Percentiles rank a stretch among this genome's conserved stretches.
Evolutionary conservation across 53 echinoderm and acorn worm species (phyloP).

Genomic region (Mesocentrotus franciscanus): DNA sequence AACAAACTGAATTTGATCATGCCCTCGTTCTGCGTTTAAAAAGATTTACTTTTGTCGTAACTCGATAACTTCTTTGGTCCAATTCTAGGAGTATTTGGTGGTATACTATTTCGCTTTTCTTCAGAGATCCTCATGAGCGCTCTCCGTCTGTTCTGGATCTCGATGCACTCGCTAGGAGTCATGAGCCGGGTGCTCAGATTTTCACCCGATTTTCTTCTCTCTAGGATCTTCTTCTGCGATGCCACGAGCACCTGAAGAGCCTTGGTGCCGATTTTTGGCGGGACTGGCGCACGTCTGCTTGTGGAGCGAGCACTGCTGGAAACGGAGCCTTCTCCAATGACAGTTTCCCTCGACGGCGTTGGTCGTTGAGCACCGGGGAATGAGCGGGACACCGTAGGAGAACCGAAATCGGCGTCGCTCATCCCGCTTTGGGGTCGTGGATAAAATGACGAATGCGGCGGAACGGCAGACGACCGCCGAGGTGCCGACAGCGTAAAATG

Average conservation of each 20-base stretch:
- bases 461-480: conserved; percentile 2
- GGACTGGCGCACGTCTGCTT: neutral
- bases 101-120: neutral
- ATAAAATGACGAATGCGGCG: conserved; percentile 9
- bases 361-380: conserved; percentile 41
- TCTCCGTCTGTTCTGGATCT: conserved; percentile 80
- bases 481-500: neutral
- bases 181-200: conserved; percentile 68
- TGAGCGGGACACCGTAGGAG: neutral
- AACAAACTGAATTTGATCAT: neutral
- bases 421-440: conserved; percentile 34
- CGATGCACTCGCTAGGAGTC: conserved; percentile 76
- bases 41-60: conserved; percentile 45
- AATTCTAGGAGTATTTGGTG: conserved; percentile 32
- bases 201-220: conserved; percentile 70
- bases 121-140: conserved; percentile 58
- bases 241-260: conserved; percentile 76
- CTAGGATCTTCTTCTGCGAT: conserved; percentile 80
- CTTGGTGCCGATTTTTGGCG: conserved; percentile 67
- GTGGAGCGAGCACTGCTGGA: conserved; percentile 9
- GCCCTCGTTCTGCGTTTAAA: neutral
- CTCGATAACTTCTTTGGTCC: neutral
- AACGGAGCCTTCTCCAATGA: conserved; percentile 21
- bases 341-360: neutral
- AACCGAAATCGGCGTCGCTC: neutral